Evolutionary conservation across 2,888 invertebrate genomes (phyloP).

Genomic region (Thymelicus lineola): DNA sequence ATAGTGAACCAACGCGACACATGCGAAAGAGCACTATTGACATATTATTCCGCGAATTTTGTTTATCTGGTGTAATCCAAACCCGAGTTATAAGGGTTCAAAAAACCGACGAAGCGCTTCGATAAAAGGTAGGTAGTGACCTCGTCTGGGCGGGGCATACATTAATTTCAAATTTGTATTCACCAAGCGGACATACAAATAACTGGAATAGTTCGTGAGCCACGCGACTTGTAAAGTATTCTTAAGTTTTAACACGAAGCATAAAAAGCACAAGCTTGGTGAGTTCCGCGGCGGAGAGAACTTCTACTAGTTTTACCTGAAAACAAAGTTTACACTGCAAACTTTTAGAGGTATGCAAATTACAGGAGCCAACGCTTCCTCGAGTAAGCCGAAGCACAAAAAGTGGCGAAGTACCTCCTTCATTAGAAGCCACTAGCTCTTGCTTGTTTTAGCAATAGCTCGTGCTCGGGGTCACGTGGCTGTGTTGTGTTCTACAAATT

Average conservation of each 20-base stretch:
- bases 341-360: constrained; percentile 31
- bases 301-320: constrained; percentile 17
- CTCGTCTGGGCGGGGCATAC: too few species aligned
- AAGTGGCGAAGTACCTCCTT: constrained; percentile 18
- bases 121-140: too few species aligned
- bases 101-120: too few species aligned
- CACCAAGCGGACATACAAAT: background rate
- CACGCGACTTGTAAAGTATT: background rate
- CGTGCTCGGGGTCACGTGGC: background rate
- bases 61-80: too few species aligned
- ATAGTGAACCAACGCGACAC: too few species aligned
- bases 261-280: constrained; percentile 10
- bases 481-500: too few species aligned
- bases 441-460: background rate
- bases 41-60: too few species aligned
- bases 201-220: background rate
- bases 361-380: constrained; percentile 31
- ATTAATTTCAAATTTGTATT: too few species aligned
- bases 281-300: background rate
- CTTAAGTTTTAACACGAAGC: constrained; percentile 7
- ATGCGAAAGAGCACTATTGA: too few species aligned
- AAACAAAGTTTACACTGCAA: constrained; percentile 26
- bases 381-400: constrained; percentile 20
- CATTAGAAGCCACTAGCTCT: constrained; percentile 3
- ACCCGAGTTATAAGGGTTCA: too few species aligned